Evolutionary conservation across 2,888 invertebrate species (phyloP), one percentile per base, ranked within the genome.

Genomic region (Macrophya alboannulata): DNA sequence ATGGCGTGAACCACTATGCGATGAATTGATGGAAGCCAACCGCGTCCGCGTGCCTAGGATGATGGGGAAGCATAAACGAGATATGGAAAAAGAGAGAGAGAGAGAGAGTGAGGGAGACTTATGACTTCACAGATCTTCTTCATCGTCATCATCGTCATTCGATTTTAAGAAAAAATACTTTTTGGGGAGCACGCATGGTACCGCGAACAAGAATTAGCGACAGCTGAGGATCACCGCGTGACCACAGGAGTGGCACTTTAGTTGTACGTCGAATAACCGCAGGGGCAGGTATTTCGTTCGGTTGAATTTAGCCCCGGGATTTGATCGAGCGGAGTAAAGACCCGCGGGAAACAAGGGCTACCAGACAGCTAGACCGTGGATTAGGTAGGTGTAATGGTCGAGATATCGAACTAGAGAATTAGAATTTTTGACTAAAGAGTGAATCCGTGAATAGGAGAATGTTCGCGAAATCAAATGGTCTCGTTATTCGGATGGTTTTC

Each of bases 1-100:
- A 85, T 85, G 85, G 85, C 62, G 85, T 45, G 85, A 81, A 85
- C 79, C 62, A 85, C 79, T 81, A 81, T 77, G 85, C 85, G 79
- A 62, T 81, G 85, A 85, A 85, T 85, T 85, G 85, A 81, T 81
- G 85, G 81, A 85, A 79, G 76, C 77, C 59, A 65, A 25, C 51
- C 51, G 51, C 37, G 4, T 59, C 65, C 40, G 83, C 83, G 83
- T 43, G 76, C 76, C 48, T 15, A 17, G 6, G 76, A 43, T 10
- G 76, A 76, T 76, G 74, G 45, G 31, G 31, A 31, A 31, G 31
- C 31, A 3, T 31, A 31, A 31, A 31, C 31, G 31, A 31, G 31
- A 31, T 31, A 31, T 31, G 31, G 31, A 31, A 3, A 31, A 31
- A 31, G 40, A 25, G 40, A 6, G 71, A 84, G 25, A 17, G 17